Evolutionary conservation across 2,888 invertebrate species (phyloP).

Genomic region (Stenurella melanura): DNA sequence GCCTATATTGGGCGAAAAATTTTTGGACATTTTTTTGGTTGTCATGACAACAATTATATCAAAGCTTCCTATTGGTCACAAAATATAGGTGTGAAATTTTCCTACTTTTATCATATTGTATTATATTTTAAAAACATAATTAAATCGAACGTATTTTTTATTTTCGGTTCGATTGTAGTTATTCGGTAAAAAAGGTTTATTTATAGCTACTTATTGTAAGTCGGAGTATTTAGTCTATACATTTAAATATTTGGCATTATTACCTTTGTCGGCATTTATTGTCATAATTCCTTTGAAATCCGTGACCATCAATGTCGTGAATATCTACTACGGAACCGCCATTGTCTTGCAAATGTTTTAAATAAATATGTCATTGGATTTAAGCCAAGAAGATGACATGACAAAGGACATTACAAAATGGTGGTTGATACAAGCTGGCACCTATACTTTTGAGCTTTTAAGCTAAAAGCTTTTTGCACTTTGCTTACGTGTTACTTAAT

Average conservation of each 20-base stretch:
- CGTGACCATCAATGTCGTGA: background rate
- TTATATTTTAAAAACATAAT: background rate
- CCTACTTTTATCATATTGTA: background rate
- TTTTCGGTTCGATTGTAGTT: background rate
- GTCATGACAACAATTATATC: too few relatives aligned
- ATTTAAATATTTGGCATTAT: background rate
- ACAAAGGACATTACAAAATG: slow-evolving; percentile 61
- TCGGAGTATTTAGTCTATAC: background rate
- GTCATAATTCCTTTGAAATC: slow-evolving; percentile 1
- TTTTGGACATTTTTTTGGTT: too few relatives aligned
- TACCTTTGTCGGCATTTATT: background rate
- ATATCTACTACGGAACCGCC: slow-evolving; percentile 21
- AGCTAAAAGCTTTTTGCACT: slow-evolving; percentile 70
- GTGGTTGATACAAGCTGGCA: slow-evolving; percentile 67
- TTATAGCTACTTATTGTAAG: background rate
- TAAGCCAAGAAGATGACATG: slow-evolving; percentile 56
- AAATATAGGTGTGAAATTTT: too few relatives aligned
- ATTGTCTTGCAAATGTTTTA: slow-evolving; percentile 38
- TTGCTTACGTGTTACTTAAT: slow-evolving; percentile 66
- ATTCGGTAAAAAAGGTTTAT: background rate
- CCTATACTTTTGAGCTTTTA: slow-evolving; percentile 67
- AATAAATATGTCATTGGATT: slow-evolving; percentile 57
- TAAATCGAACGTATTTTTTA: background rate
- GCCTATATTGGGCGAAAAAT: too few relatives aligned
- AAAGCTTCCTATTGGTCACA: too few relatives aligned